phyloP scores from a whole-genome alignment of 2,113 vertebrate species.

The Urocynchramus pylzowi region DNA sequence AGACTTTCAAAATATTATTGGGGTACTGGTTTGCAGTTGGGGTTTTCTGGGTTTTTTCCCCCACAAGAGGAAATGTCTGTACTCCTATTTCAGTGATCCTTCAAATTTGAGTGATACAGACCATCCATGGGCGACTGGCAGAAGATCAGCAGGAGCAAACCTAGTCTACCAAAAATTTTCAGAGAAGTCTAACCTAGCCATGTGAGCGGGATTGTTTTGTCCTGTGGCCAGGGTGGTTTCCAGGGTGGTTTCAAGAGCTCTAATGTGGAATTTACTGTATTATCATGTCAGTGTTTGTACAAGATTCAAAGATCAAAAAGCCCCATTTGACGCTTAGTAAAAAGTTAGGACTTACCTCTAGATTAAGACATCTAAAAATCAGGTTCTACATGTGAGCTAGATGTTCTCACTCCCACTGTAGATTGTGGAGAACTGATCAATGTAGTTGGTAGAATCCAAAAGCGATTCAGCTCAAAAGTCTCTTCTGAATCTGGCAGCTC shows the following conservation, averaged over 20 bases:
- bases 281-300: neutral
- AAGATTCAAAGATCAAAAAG: neutral
- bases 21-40: neutral
- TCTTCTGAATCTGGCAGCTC: neutral
- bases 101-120: neutral
- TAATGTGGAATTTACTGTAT: neutral
- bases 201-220: neutral
- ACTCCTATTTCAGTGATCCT: neutral
- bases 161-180: neutral
- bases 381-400: neutral
- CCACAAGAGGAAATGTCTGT: neutral
- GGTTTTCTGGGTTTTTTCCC: accelerated
- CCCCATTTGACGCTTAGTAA: neutral
- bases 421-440: neutral
- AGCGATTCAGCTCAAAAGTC: neutral
- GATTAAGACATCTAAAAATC: neutral
- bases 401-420: neutral
- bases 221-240: neutral
- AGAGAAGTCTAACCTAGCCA: neutral
- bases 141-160: neutral
- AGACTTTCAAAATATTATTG: neutral
- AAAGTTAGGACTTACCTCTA: neutral
- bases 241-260: neutral
- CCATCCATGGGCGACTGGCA: neutral
- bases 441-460: neutral